A percentile compares a stretch with the other conserved stretches of the same genome.
Conservation (phyloP, 2,797 vertebrate species). For the Sarcoramphus papa region DNA sequence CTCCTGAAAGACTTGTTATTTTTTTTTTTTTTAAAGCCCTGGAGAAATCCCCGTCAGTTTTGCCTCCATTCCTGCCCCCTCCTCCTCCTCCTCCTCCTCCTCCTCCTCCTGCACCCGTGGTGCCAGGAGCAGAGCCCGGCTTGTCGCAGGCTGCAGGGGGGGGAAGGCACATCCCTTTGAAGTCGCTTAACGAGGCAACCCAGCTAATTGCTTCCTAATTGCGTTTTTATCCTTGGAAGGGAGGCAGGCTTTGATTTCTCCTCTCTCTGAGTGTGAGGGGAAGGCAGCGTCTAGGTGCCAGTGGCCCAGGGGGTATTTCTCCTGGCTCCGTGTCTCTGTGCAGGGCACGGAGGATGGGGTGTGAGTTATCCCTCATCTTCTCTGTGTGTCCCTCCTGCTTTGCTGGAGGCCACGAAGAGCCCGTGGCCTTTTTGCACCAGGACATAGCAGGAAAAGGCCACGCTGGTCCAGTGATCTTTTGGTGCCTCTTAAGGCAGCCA, state of each 20-base stretch:
- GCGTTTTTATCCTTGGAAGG: constrained; percentile 56
- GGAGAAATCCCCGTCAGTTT: not conserved
- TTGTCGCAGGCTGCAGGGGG: not conserved
- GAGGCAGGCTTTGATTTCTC: constrained; percentile 67
- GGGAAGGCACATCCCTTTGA: constrained; percentile 61
- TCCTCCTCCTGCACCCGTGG: constrained; percentile 4
- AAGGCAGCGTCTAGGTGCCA: not conserved
- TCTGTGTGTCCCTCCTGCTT: not conserved
- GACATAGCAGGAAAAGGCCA: not conserved
- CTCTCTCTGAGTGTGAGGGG: not conserved
- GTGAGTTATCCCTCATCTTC: not conserved
- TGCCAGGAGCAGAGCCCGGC: constrained; percentile 41
- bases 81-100: not conserved
- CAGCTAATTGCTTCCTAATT: constrained; percentile 71
- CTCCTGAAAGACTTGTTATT: not conserved
- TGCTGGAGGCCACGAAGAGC: not conserved
- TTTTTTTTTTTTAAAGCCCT: not conserved
- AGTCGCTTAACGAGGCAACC: constrained; percentile 63
- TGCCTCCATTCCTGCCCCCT: not conserved
- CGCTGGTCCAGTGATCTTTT: not conserved
- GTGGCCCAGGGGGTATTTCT: not conserved
- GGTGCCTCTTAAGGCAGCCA: not conserved
- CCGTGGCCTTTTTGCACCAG: not conserved
- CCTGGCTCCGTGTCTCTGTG: not conserved
- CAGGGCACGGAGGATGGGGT: not conserved